Conservation (phyloP, 2,113 vertebrate species). For the Triplophysa dalaica region DNA sequence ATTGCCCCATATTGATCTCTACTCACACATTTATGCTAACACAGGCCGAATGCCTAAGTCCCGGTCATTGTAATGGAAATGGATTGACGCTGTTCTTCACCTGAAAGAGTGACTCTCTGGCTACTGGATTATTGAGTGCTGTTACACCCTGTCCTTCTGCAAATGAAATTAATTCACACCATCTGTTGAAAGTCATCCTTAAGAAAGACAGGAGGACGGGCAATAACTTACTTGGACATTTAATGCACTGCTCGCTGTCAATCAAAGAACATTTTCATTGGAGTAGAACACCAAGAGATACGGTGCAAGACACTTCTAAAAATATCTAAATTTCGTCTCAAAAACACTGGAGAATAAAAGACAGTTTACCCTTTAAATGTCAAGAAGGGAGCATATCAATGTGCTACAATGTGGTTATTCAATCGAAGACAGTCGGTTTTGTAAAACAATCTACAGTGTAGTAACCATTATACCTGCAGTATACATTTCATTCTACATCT, state of each 20-base stretch:
- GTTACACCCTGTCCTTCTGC: background rate
- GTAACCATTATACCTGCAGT: background rate
- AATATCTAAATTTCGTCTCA: constrained; percentile 18
- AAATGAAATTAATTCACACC: constrained; percentile 35
- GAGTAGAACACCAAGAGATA: background rate
- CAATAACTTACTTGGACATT: constrained; percentile 24
- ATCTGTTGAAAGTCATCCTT: constrained; percentile 25
- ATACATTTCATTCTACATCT: background rate
- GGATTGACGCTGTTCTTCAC: constrained; percentile 61
- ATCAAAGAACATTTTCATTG: constrained; percentile 19
- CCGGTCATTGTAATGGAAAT: constrained; percentile 69
- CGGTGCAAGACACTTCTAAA: background rate
- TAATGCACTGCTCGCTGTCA: constrained; percentile 37
- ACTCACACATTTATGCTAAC: constrained; percentile 44
- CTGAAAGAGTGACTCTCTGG: constrained; percentile 39
- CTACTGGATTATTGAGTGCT: constrained; percentile 5
- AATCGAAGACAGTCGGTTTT: background rate
- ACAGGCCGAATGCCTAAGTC: constrained; percentile 40
- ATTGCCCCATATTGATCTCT: constrained; percentile 47
- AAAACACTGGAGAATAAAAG: constrained; percentile 26
- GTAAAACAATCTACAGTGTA: background rate
- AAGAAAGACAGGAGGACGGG: constrained; percentile 24
- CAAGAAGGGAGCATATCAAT: constrained; percentile 15
- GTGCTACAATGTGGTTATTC: background rate
- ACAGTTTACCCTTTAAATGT: constrained; percentile 15